Evolutionary conservation across 2,797 vertebrate species (phyloP).

Genomic region (Borostomias antarcticus): DNA sequence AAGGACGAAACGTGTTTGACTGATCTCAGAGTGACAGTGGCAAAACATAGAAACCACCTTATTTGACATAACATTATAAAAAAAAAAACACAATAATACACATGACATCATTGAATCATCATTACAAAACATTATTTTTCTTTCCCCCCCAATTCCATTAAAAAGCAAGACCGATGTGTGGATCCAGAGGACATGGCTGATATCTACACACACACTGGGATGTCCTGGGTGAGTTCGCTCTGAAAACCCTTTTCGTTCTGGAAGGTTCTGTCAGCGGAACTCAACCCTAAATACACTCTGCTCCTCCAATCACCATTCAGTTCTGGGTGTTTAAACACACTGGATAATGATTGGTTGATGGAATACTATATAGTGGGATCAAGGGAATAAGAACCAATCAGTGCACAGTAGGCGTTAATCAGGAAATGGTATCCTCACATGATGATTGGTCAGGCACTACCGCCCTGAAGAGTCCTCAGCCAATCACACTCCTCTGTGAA

Average conservation of each 20-base stretch:
- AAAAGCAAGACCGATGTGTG: conserved; percentile 17
- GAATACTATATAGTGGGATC: neutral
- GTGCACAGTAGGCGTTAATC: neutral
- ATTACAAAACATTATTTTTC: conserved; percentile 17
- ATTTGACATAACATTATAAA: conserved; percentile 8
- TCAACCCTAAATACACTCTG: neutral
- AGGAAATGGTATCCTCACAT: neutral
- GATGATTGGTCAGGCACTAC: neutral
- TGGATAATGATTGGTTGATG: neutral
- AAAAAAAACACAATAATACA: conserved; percentile 6
- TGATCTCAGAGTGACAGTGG: neutral
- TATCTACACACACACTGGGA: conserved; percentile 1
- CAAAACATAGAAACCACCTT: neutral
- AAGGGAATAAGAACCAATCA: neutral
- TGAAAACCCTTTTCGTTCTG: no score
- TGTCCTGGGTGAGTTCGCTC: no score
- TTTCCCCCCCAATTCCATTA: conserved; percentile 17
- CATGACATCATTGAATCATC: neutral
- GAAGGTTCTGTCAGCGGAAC: no score
- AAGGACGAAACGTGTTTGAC: neutral
- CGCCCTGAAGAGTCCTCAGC: neutral
- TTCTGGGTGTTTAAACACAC: neutral
- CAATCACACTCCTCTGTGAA: neutral
- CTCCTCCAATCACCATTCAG: neutral
- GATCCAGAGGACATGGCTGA: conserved; percentile 24